phyloP scores from a whole-genome alignment of 2,113 vertebrate genomes.

The Megaceryle maxima region DNA sequence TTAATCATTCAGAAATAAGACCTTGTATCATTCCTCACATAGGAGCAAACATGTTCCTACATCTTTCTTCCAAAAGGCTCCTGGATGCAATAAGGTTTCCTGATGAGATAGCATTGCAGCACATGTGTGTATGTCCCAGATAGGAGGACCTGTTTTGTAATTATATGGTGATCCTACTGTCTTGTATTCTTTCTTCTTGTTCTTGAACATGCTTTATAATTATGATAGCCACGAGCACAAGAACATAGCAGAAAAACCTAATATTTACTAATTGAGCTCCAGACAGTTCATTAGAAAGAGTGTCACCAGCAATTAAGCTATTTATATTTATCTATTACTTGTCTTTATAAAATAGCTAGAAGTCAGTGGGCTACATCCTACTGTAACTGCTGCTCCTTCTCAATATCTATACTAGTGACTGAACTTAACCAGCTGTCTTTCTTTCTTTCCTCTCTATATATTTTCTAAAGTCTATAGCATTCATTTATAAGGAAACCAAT shows the following conservation, averaged over 20 bases:
- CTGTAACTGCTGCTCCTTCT: background rate
- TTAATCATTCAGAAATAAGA: constrained; percentile 82
- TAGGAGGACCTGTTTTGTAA: constrained; percentile 44
- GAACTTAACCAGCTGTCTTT: background rate
- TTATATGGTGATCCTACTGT: constrained; percentile 42
- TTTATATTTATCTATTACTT: background rate
- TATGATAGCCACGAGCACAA: constrained; percentile 17
- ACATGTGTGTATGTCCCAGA: constrained; percentile 24
- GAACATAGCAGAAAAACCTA: background rate
- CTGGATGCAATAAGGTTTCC: constrained; percentile 57
- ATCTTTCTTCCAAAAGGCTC: constrained; percentile 72
- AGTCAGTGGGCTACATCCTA: background rate
- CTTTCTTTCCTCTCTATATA: background rate
- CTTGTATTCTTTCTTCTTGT: constrained; percentile 12
- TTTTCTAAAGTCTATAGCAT: background rate
- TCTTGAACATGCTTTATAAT: constrained; percentile 27
- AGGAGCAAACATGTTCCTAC: constrained; percentile 71
- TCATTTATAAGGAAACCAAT: background rate
- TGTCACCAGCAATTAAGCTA: background rate
- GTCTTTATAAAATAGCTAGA: background rate
- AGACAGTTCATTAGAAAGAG: background rate
- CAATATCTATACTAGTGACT: background rate
- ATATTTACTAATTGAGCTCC: constrained; percentile 13
- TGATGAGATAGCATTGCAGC: constrained; percentile 58
- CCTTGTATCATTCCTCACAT: constrained; percentile 67